Base-by-base conservation (phyloP, 1,140 invertebrate genomes). In the Helicoverpa zea region DNA sequence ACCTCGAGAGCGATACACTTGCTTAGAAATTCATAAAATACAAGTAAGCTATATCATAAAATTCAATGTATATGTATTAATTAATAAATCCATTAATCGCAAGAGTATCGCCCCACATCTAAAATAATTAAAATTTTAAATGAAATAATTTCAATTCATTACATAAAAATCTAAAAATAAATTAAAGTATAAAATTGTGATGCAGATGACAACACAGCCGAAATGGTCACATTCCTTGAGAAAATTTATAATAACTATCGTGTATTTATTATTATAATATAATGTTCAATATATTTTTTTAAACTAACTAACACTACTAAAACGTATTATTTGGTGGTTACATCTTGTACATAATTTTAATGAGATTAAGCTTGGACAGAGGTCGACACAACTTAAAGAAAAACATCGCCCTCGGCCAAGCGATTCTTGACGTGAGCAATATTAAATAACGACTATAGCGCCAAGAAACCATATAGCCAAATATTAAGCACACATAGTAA, bases 301-400 rank as follows among this genome's bases (percentile, higher is more conserved):
- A 80, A 76, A 77, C 83, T 89, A 90, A 76, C 84, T 90, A 86
- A 84, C 84, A 84, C 90, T 92, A 93, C 88, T 90, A 88, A 88
- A 92, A 89, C 90, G 86, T 89, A 89, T 91, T 93, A 91, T 94
- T 93, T 93, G 93, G 93, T 94, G 93, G 92, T 94, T 92, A 94
- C 86, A 92, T 88, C 87, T 94, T 92, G 91, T 94, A 94, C 90
- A 91, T 90, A 91, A 81, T 84, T 80, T 93, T 92, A 79, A 91
- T 92, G 91, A 94, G 91, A 92, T 92, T 91, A 90, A 88, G 76
- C 86, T 86, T 76, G 35, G 47, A 51, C 63, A 81, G 75, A 47
- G 61, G 51, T 74, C 10, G 68, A 61, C 56, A 11, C 13, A 23
- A 30, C 23, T 9, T 52, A 68, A 68, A 68, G 58, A 73, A 78